Evolutionary conservation across 2,113 vertebrate genomes (phyloP), one percentile per base, ranked within the genome.

Genomic region (Marcusenius ussheri): DNA sequence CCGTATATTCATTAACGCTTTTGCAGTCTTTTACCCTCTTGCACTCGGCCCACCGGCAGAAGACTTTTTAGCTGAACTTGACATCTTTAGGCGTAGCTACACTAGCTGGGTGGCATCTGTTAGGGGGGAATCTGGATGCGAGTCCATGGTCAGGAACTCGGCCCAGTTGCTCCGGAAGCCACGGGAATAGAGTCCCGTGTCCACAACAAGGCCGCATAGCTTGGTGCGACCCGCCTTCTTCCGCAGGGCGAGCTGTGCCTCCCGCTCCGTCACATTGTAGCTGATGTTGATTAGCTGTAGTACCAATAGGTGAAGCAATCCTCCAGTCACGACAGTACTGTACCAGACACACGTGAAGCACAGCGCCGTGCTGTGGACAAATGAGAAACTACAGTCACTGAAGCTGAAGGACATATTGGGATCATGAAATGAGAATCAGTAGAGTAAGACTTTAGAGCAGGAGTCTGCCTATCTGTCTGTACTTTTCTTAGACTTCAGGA

Each of bases 311-410:
- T 99, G 98, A 90, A 97, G 96, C 94, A 99, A 94, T n/a, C 97
- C 97, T 0, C 93, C 96, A 0, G 98, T 97, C 93, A 99, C 95
- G 27, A 99, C 96, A 88, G 96, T 95, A 92, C 97, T 96, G 96
- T 99, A 99, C 98, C 98, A 99, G 39, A 96, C 97, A 80, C 98
- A 99, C 93, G 98, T 99, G 96, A 98, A 99, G 66, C 96, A 96
- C 89, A 99, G 95, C 0, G 98, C 97, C 3, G 96, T 94, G 93
- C 98, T 99, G 95, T 47, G 91, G 50, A 90, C 31, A 83, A 86
- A 91, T 53, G 87, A 15, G 89, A 39, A 91, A 17, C 90, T 17
- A 84, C 85, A 84, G 27, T n/a, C 84, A 56, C 10, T 15, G 13
- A 21, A 45, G 19, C 45, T 24, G 17, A 84, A 84, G 27, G 9